phyloP scores from a whole-genome alignment of 2,113 vertebrate genomes.

The Ochotona curzoniae region DNA sequence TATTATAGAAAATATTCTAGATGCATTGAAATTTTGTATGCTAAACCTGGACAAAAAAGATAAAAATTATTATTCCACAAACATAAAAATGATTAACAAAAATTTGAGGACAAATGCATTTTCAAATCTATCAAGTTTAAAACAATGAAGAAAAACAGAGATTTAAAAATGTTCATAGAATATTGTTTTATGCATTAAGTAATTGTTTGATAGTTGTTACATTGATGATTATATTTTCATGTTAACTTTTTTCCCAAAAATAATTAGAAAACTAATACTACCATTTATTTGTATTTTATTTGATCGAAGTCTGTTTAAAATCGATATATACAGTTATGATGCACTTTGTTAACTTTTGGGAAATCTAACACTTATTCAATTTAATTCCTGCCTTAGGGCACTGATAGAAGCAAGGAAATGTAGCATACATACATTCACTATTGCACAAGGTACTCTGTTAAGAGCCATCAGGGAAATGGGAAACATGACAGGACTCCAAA shows the following conservation, averaged over 20 bases:
- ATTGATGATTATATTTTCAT: conserved; percentile 1
- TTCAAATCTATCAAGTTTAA: neutral
- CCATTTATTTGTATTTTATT: neutral
- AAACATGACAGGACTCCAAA: neutral
- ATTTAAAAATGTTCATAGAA: neutral
- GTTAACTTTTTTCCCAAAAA: neutral
- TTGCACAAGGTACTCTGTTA: neutral
- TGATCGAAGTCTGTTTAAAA: neutral
- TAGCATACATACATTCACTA: neutral
- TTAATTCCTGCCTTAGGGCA: neutral
- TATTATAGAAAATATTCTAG: conserved; percentile 29
- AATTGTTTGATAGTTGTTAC: neutral
- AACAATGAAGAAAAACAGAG: conserved; percentile 11
- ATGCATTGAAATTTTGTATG: neutral
- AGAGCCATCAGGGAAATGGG: neutral
- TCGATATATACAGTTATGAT: neutral
- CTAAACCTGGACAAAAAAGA: neutral
- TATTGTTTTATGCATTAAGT: neutral
- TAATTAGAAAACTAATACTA: neutral
- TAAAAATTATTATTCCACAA: neutral
- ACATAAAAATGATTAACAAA: neutral
- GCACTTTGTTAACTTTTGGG: neutral
- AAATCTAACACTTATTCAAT: neutral
- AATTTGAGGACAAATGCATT: conserved; percentile 17
- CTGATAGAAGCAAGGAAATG: neutral